Percentiles rank a stretch among this genome's conserved stretches.
Conservation (phyloP, 2,797 vertebrate genomes). For the Leptatherina wallacei region DNA sequence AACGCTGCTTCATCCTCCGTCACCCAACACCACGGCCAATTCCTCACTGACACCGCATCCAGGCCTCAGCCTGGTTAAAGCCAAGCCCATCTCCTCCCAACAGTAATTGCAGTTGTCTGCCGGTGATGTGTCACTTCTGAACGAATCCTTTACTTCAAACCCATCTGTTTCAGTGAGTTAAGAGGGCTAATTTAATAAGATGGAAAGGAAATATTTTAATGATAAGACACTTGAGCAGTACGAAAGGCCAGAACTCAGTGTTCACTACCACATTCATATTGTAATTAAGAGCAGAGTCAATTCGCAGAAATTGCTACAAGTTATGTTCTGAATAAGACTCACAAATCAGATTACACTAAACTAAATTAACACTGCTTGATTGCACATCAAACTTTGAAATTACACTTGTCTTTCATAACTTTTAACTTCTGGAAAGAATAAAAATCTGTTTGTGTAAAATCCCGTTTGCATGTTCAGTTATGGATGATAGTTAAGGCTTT, state of each 20-base stretch:
- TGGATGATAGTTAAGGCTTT: background rate
- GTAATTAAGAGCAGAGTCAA: constrained; percentile 46
- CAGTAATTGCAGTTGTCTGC: constrained; percentile 55
- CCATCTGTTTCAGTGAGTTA: constrained; percentile 34
- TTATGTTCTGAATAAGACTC: constrained; percentile 12
- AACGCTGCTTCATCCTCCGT: constrained; percentile 51
- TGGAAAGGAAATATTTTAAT: constrained; percentile 49
- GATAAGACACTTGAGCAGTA: constrained; percentile 54
- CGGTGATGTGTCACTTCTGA: constrained; percentile 50
- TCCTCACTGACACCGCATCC: constrained; percentile 55
- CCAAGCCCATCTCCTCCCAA: constrained; percentile 45
- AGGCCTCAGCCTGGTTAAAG: constrained; percentile 44
- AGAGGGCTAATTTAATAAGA: constrained; percentile 44
- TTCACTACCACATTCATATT: constrained; percentile 51
- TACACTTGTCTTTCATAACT: constrained; percentile 6
- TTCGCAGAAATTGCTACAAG: constrained; percentile 8
- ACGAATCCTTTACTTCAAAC: constrained; percentile 36
- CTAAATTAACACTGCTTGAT: constrained; percentile 28
- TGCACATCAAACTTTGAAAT: constrained; percentile 14
- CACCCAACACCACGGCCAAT: constrained; percentile 37
- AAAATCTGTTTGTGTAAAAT: constrained; percentile 10
- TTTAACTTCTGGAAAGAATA: constrained; percentile 7
- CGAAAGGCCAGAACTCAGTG: constrained; percentile 46
- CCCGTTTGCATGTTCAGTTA: background rate
- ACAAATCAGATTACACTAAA: constrained; percentile 15